Conservation (phyloP, 2,888 invertebrate genomes). For the Dolomedes plantarius region DNA sequence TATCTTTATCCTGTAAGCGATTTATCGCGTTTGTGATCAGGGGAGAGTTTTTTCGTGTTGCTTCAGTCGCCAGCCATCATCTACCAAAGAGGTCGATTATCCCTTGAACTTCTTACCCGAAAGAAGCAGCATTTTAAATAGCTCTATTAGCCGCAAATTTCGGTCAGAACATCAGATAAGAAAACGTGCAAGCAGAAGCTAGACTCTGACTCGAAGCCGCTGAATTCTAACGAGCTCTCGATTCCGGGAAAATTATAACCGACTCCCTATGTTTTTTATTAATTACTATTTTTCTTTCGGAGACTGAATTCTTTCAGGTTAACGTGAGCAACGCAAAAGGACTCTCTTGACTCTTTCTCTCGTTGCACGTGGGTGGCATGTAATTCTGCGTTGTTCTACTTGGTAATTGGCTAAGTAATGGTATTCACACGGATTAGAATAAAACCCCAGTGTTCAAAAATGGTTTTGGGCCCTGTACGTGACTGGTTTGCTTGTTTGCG, state of each 20-base stretch:
- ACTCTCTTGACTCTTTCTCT: too few species aligned
- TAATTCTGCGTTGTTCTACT: neutral
- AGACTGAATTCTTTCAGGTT: slow-evolving; percentile 7
- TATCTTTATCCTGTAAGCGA: slow-evolving; percentile 48
- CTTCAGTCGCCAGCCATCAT: slow-evolving; percentile 41
- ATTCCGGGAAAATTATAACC: slow-evolving; percentile 39
- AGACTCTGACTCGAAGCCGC: slow-evolving; percentile 24
- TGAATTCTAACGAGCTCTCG: slow-evolving; percentile 47
- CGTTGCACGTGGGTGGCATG: neutral
- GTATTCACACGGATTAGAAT: neutral
- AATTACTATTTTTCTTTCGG: slow-evolving; percentile 24
- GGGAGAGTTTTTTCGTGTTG: slow-evolving; percentile 27
- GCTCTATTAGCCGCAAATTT: slow-evolving; percentile 66
- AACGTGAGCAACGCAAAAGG: slow-evolving; percentile 11
- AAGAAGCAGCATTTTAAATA: slow-evolving; percentile 62
- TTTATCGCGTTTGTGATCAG: slow-evolving; percentile 50
- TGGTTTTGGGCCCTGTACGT: neutral
- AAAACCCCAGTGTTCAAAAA: neutral
- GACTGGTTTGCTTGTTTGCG: neutral
- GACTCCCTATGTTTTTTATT: slow-evolving; percentile 10
- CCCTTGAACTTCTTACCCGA: slow-evolving; percentile 25
- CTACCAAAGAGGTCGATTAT: slow-evolving; percentile 49
- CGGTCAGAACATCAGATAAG: slow-evolving; percentile 60
- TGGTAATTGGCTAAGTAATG: neutral
- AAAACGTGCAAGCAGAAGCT: slow-evolving; percentile 16